Base-by-base conservation (phyloP, 2,797 vertebrate species). In the Helarctos malayanus region DNA sequence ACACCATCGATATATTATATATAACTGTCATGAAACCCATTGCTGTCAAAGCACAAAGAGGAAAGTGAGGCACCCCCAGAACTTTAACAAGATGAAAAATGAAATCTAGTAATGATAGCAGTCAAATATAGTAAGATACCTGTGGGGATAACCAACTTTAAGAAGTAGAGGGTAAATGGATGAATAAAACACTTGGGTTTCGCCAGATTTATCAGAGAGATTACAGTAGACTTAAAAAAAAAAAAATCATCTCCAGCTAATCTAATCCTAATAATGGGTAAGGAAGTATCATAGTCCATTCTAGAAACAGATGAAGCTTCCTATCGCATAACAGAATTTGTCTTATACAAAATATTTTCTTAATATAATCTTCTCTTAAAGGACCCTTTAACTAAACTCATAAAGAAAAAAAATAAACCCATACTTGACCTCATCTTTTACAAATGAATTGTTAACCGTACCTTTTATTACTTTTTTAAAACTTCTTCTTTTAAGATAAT, bases 301-400 rank as follows among this genome's bases (percentile, higher is more conserved):
- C 47, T 41, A 54, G 16, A 95, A 82, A 49, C 10, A 38, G 3
- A 52, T 47, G n/a, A 63, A 35, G 19, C 3, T 76, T 86, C 27
- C 61, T 32, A 35, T n/a, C 86, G 35, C 25, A 15, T 80, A 95
- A 81, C 2, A 83, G 23, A 87, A 88, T 87, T 83, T 78, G 4
- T 27, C 11, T 52, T 79, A 68, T 45, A 80, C 56, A 63, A 92
- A 87, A 90, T 61, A 61, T n/a, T 93, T 91, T 93, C 47, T 27
- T 47, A 89, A 89, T 65, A 59, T 41, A 2, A 68, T 49, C 32
- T 84, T 61, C n/a, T 87, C 52, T 94, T 76, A 75, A 65, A 89
- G 25, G 35, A 35, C 1, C 14, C 8, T 11, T 79, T 80, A 86
- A 47, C 49, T 91, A 47, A 90, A 88, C 84, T 75, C 65, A 90